Evolutionary conservation across 2,113 vertebrate genomes (phyloP).

Genomic region (Pongo abelii): DNA sequence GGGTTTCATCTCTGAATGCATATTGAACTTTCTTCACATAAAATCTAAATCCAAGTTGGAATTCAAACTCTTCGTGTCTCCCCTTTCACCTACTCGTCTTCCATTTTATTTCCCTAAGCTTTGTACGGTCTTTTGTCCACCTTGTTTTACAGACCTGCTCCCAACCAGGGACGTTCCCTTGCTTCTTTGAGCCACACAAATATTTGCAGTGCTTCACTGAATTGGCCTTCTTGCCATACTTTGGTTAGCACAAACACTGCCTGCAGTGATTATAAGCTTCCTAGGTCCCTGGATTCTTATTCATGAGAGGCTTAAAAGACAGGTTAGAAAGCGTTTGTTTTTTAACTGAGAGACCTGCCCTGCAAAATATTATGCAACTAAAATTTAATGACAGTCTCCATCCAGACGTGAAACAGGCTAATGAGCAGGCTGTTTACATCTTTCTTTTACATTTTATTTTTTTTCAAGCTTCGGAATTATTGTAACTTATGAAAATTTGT

Average conservation of each 20-base stretch:
- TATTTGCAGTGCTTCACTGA: constrained; percentile 39
- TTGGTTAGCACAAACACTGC: constrained; percentile 27
- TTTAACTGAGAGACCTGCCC: background rate
- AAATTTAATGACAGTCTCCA: background rate
- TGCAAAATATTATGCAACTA: background rate
- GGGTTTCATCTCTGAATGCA: background rate
- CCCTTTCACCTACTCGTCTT: background rate
- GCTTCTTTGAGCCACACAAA: background rate
- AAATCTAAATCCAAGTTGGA: constrained; percentile 35
- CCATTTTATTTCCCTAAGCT: background rate
- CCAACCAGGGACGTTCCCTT: background rate
- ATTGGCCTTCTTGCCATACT: background rate
- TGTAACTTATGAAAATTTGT: constrained; percentile 19
- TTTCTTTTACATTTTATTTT: background rate
- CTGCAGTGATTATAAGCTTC: background rate
- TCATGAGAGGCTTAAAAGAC: background rate
- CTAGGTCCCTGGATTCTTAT: background rate
- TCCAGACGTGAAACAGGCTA: background rate
- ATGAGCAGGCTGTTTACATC: background rate
- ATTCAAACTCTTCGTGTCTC: background rate
- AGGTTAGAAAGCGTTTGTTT: background rate
- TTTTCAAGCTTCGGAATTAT: constrained; percentile 28
- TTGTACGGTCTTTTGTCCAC: background rate
- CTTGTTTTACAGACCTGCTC: constrained; percentile 18
- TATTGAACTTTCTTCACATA: background rate